Conservation (phyloP, 1,140 invertebrate genomes). For the Melipona quadrifasciata region DNA sequence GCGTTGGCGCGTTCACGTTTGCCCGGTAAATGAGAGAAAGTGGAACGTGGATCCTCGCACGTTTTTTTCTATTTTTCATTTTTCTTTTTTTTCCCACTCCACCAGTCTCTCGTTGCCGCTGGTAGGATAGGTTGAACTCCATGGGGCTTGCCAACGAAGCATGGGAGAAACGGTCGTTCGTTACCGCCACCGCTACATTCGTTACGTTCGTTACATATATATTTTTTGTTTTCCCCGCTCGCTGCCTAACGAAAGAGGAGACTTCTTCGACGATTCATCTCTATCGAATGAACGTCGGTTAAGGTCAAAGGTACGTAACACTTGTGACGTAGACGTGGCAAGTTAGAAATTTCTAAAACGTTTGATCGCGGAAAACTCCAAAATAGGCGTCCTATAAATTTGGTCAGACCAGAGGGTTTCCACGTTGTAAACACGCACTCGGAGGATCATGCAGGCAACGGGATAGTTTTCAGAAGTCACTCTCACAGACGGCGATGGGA, state of each 20-base stretch:
- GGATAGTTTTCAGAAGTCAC: no score
- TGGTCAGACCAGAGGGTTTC: no score
- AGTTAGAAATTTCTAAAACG: no score
- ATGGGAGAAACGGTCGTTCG: neutral
- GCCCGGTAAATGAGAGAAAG: conserved; percentile 9
- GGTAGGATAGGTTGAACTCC: neutral
- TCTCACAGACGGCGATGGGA: no score
- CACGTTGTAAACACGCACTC: no score
- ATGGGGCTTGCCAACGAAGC: no score
- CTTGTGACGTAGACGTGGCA: no score
- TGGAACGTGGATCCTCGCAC: neutral
- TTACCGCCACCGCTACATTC: neutral
- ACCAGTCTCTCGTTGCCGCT: neutral
- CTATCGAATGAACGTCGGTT: neutral
- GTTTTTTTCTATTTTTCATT: neutral
- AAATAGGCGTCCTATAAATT: no score
- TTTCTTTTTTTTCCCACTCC: neutral
- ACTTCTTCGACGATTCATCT: neutral
- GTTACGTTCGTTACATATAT: neutral
- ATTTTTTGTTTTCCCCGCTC: neutral
- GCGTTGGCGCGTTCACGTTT: neutral
- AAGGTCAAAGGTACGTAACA: no score
- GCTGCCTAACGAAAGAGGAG: no score
- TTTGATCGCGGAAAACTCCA: no score
- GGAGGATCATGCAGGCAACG: no score